Evolutionary conservation across 2,888 invertebrate genomes (phyloP).

Genomic region (Agonopterix arenella): DNA sequence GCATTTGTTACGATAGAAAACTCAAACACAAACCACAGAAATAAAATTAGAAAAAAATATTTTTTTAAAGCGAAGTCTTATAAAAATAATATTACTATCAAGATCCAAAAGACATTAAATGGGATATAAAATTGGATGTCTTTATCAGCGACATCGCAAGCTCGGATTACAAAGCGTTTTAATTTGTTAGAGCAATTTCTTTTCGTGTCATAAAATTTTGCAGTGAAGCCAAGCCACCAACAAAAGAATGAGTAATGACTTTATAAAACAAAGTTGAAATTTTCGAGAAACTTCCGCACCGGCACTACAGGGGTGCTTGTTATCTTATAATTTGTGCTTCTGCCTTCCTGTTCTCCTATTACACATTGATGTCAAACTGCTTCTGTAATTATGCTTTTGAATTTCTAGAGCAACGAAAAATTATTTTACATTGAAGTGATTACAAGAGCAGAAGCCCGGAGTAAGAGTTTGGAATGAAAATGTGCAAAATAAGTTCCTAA

Average conservation of each 20-base stretch:
- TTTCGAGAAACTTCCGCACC: constrained; percentile 52
- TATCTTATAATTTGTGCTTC: constrained; percentile 59
- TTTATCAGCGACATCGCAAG: constrained; percentile 18
- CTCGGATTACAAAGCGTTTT: constrained; percentile 56
- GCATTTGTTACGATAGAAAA: no score
- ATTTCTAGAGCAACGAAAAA: no score
- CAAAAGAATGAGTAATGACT: constrained; percentile 73
- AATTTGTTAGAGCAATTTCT: constrained; percentile 65
- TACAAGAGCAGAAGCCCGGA: no score
- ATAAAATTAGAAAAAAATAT: no score
- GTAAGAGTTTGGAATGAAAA: no score
- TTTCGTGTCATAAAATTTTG: constrained; percentile 65
- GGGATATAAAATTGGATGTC: constrained; percentile 12
- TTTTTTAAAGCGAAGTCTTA: not conserved
- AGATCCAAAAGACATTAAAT: not conserved
- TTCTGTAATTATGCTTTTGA: not conserved
- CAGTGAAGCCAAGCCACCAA: constrained; percentile 54
- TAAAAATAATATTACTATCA: not conserved
- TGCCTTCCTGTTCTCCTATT: constrained; percentile 5
- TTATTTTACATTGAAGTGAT: no score
- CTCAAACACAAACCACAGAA: no score
- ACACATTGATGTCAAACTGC: constrained; percentile 9
- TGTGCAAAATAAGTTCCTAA: no score
- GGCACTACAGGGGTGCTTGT: constrained; percentile 46
- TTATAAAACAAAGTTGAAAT: constrained; percentile 67